Evolutionary conservation across 2,113 vertebrate genomes (phyloP).

Genomic region (Pyrgilauda ruficollis): DNA sequence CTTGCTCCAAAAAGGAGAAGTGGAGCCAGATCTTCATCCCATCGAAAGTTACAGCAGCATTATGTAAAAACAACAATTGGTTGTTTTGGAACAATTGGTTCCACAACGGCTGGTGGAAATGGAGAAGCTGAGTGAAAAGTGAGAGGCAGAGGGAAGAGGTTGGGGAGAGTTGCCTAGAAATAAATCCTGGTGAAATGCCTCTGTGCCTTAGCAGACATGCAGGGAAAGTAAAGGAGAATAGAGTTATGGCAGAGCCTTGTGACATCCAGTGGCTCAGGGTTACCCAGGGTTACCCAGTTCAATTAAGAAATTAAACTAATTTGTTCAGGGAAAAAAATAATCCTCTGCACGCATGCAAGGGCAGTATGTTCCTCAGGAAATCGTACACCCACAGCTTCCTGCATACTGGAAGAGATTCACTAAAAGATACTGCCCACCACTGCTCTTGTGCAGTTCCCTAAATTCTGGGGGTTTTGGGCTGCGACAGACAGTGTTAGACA

Average conservation of each 20-base stretch:
- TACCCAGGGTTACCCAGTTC: neutral
- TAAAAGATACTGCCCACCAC: neutral
- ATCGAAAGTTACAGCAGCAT: rapidly evolving
- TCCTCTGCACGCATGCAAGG: neutral
- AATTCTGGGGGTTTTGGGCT: rapidly evolving
- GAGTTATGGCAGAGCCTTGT: neutral
- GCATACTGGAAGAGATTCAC: neutral
- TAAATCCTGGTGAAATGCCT: neutral
- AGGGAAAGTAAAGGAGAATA: neutral
- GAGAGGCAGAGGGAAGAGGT: neutral
- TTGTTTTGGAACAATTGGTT: no score
- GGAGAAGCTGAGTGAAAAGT: neutral
- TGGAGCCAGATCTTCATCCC: neutral
- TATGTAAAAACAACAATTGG: neutral
- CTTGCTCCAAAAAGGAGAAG: neutral
- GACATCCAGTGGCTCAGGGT: neutral
- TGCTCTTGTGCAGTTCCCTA: neutral
- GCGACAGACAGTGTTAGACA: neutral
- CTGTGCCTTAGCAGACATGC: neutral
- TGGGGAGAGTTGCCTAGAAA: neutral
- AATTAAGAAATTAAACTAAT: neutral
- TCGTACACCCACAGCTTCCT: rapidly evolving
- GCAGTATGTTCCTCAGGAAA: neutral
- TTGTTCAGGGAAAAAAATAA: neutral
- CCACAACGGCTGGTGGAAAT: neutral